Base-by-base conservation (phyloP, 1,140 invertebrate species). In the Cyrtorhinus lividipennis region DNA sequence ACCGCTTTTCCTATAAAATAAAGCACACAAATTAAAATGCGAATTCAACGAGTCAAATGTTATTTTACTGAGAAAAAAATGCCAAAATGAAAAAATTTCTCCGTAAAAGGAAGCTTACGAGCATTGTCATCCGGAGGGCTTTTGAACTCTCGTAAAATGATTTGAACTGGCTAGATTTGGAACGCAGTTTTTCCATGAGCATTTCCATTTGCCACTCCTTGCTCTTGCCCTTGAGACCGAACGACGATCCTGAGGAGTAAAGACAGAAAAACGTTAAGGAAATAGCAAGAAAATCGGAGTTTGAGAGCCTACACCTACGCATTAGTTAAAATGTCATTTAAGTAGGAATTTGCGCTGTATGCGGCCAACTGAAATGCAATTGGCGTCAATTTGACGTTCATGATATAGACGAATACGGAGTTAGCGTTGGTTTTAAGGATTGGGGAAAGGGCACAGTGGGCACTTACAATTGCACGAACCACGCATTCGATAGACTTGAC, bases 1-100 rank as follows among this genome's bases (percentile, higher is more conserved):
- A 91, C 66, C 83, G 77, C 73, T 88, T 94, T 72, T 90, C 92
- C 88, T 91, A 67, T n/a, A n/a, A n/a, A n/a, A n/a, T n/a, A n/a
- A n/a, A n/a, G n/a, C n/a, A n/a, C n/a, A n/a, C n/a, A n/a, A n/a
- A n/a, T n/a, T n/a, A n/a, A n/a, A n/a, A n/a, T n/a, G n/a, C n/a
- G n/a, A n/a, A n/a, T n/a, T n/a, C n/a, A n/a, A n/a, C n/a, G n/a
- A n/a, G n/a, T n/a, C n/a, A n/a, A n/a, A n/a, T n/a, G n/a, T n/a
- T n/a, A n/a, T n/a, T n/a, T n/a, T n/a, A n/a, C n/a, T n/a, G n/a
- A n/a, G n/a, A n/a, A n/a, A n/a, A n/a, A n/a, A n/a, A n/a, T n/a
- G n/a, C n/a, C n/a, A n/a, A n/a, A n/a, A n/a, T n/a, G n/a, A n/a
- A n/a, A n/a, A n/a, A n/a, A n/a, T n/a, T n/a, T n/a, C n/a, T n/a